Base-by-base conservation (phyloP, 2,113 vertebrate species). In the Phalacrocorax pelagicus region DNA sequence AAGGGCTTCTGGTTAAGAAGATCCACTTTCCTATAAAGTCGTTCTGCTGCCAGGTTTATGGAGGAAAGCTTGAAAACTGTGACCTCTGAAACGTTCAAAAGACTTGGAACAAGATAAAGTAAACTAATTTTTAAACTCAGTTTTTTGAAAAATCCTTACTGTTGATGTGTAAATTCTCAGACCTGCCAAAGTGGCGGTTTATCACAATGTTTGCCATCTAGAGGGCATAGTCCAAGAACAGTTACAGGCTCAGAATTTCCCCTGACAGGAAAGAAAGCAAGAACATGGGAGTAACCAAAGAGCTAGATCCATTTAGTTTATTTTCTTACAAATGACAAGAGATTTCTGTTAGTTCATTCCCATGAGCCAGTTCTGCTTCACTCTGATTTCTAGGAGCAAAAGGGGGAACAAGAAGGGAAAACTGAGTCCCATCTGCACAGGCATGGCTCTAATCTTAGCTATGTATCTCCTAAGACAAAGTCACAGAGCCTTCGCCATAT, bases 401-500 rank as follows among this genome's bases (percentile, higher is more conserved):
- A 80, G 21, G 3, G 8, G 19, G 10, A 7, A 5, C 21, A 30
- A 10, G 10, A 52, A 83, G 8, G 11, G 40, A 74, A 59, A 95
- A 75, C 0, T 7, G 4, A 59, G n/a, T 55, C 29, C 54, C 22
- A 20, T 13, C 47, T 55, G 81, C 22, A 29, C 11, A n/a, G 32
- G 4, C 3, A 1, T 13, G 4, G n/a, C 52, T 80, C 42, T 46
- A 46, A 23, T 23, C 20, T 72, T 27, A 46, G 11, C 57, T 44
- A 26, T 36, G 12, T 36, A 30, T 69, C 44, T 78, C 70, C 40
- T 5, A n/a, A 81, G 15, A 65, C n/a, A 73, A 69, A 52, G 17
- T 44, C 83, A 54, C 18, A 58, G 13, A n/a, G 12, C n/a, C 52
- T 21, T 6, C 0, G 3, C 62, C 32, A 1, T 6, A 38, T 9